Base-by-base conservation (phyloP, 2,113 vertebrate genomes). In the Strigops habroptila region DNA sequence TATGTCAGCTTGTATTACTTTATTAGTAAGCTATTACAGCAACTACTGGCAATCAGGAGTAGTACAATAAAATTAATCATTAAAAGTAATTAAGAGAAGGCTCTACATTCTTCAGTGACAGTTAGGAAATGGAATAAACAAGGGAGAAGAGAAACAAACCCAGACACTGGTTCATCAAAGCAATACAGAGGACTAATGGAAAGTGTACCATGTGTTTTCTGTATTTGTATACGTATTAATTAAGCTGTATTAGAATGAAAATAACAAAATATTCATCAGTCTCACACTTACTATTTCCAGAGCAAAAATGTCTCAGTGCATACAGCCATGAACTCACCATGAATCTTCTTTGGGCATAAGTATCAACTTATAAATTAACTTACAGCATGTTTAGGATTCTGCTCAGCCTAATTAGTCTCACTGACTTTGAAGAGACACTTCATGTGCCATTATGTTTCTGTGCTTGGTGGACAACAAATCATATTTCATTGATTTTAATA, bases 1-100 rank as follows among this genome's bases (percentile, higher is more conserved):
- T 82, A 3, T 68, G 22, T 85, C 70, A 95, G 49, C 9, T 64
- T 76, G 4, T 63, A 89, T 82, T 19, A 71, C 65, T 95, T 96
- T 86, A 95, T 95, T 76, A 76, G 93, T 95, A 79, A 96, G 57
- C 86, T 91, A 93, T 93, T 96, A 93, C 55, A 84, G 35, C 39
- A 91, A 39, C 39, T 59, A 21, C 43, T 87, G 52, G 46, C 43
- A 68, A 35, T 82, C 49, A 82, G 63, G 33, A 89, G 52, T 28
- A 60, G 33, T 22, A 55, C 44, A 76, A 9, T 65, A 79, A 73
- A 90, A 92, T 93, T 82, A 95, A 91, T 82, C 52, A 76, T 95
- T 96, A 74, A 49, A 76, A 62, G 69, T 44, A 86, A 60, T 27
- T 48, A 62, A 87, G 80, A 79, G 30, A 86, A 81, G 80, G 48